A percentile compares a stretch with the other conserved stretches of the same genome.
phyloP scores from a whole-genome alignment of 2,888 invertebrate species.

The Euphydryas editha region DNA sequence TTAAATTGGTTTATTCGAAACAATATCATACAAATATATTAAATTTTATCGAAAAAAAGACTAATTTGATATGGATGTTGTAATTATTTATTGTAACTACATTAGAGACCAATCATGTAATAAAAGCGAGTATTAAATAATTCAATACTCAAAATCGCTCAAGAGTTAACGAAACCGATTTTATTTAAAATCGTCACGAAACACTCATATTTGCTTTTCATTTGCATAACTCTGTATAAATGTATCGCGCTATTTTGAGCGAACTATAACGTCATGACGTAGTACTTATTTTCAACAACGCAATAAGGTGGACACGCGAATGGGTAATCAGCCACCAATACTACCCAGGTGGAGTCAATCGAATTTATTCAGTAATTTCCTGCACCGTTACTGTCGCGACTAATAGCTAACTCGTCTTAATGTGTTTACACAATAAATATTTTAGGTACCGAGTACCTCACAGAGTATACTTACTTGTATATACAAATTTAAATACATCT shows the following conservation, averaged over 20 bases:
- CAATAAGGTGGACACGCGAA: conserved; percentile 63
- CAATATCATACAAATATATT: no score
- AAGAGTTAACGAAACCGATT: not conserved
- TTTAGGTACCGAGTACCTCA: not conserved
- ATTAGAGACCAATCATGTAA: no score
- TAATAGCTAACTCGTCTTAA: conserved; percentile 62
- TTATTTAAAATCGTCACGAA: conserved; percentile 1
- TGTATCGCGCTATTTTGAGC: conserved; percentile 13
- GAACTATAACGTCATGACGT: conserved; percentile 24
- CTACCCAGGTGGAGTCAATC: conserved; percentile 64
- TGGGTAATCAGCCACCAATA: conserved; percentile 69
- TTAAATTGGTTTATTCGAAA: no score
- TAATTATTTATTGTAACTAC: no score
- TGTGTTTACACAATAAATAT: conserved; percentile 50
- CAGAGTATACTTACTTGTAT: not conserved
- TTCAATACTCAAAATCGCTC: conserved; percentile 3
- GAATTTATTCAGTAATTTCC: conserved; percentile 79
- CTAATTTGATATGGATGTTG: no score
- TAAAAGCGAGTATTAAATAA: no score
- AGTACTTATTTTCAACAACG: conserved; percentile 37
- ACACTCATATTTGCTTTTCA: not conserved
- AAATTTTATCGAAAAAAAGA: no score
- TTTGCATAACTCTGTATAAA: conserved; percentile 14
- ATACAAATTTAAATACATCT: not conserved
- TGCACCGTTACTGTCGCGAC: conserved; percentile 53